Evolutionary conservation across 2,888 invertebrate species (phyloP), one percentile per base, ranked within the genome.

Genomic region (Cheilosia impressa): DNA sequence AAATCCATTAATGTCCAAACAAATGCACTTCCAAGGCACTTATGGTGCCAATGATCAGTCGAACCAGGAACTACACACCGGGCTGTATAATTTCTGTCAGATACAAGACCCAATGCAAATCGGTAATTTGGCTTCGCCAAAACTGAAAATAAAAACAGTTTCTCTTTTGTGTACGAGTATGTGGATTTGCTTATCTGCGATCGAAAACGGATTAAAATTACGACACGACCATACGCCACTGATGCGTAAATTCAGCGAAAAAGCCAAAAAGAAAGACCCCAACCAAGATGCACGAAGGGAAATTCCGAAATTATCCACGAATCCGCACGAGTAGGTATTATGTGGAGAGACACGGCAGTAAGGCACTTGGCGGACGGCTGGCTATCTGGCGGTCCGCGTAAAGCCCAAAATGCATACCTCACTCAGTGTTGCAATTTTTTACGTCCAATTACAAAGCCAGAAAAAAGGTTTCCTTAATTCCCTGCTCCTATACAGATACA

Each of bases 171-270:
- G 55, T 27, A 27, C 22, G 22, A 22, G 22, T 27, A 27, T 50
- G 65, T n/a, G 52, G 63, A 63, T 68, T 63, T 27, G 57, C 80
- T 85, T 85, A 85, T 85, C 85, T 81, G 53, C 72, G 72, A 85
- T 85, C 81, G 81, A 76, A 85, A 81, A 85, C 85, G 80, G 85
- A 85, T 85, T 84, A 80, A 84, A 84, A 80, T 84, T 81, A 85
- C 81, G 85, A 81, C 76, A 81, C 76, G 85, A 81, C 85, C 81
- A 85, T 85, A 85, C 85, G 76, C 85, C 85, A 85, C 85, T 85
- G 85, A 85, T 81, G 76, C 81, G 85, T 85, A 85, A 72, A 85
- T 76, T 80, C 60, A 80, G 63, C 63, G 69, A 80, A 80, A 75
- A 75, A 17, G 24, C 53, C 50, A 71, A n/a, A 73, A 69, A 75